Conservation (phyloP, 2,113 vertebrate species). For the Hippocampus mohnikei region DNA sequence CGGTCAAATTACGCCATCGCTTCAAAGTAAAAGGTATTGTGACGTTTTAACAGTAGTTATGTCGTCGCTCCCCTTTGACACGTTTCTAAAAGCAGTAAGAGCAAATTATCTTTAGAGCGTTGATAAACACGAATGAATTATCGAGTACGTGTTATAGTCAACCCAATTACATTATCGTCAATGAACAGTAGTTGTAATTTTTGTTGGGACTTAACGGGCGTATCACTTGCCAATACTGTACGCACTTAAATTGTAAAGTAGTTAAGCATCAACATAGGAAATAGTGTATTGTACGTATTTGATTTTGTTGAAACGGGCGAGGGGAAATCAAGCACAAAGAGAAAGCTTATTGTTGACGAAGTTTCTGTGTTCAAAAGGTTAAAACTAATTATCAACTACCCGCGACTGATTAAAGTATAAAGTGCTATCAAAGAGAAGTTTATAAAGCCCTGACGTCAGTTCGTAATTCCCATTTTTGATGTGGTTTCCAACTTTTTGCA, state of each 20-base stretch:
- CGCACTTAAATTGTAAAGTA: conserved; percentile 39
- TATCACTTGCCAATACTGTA: background rate
- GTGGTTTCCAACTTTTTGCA: background rate
- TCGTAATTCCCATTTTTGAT: background rate
- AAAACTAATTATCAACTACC: too few relatives aligned
- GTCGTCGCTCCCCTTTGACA: background rate
- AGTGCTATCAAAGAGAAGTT: background rate
- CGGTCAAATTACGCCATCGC: conserved; percentile 29
- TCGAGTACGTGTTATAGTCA: background rate
- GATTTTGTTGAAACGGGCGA: conserved; percentile 32
- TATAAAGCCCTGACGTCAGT: background rate
- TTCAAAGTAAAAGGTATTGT: conserved; percentile 31
- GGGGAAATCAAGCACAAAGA: conserved; percentile 62
- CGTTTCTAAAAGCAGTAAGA: background rate
- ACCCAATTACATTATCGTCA: background rate
- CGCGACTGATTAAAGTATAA: background rate
- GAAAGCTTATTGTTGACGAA: conserved; percentile 56
- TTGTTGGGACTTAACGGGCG: background rate
- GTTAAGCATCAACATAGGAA: conserved; percentile 34
- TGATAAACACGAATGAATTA: background rate
- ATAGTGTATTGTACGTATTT: conserved; percentile 9
- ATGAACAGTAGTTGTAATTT: background rate
- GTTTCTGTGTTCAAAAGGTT: too few relatives aligned
- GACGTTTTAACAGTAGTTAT: background rate
- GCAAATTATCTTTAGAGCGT: background rate